Evolutionary conservation across 2,797 vertebrate species (phyloP), one percentile per base, ranked within the genome.

Genomic region (Spheniscus humboldti): DNA sequence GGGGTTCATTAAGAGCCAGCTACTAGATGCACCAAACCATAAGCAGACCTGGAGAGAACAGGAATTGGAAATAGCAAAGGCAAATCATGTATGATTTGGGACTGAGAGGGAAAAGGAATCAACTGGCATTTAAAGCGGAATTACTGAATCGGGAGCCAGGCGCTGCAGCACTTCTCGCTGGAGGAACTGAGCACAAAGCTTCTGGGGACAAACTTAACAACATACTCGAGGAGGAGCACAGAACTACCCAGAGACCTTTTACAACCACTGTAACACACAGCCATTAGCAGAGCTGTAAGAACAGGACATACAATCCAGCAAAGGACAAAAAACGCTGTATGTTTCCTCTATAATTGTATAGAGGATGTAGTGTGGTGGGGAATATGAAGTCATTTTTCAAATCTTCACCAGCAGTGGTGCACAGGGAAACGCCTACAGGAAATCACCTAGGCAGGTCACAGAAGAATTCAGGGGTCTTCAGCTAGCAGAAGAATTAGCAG

Each of bases 1-100:
- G 15, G 23, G 0, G 0, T 72, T 84, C 19, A 10, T 4, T 6
- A 13, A 71, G n/a, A 8, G 8, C 12, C 41, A 84, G 19, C 30
- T 41, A 16, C 74, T 72, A 45, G 9, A 33, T 37, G 23, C 10
- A 56, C 12, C 18, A 37, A 80, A 18, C 8, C 11, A 33, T 33
- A 78, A 68, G 18, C 35, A 45, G 45, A 55, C 20, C 13, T 28
- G 5, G 13, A 43, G 28, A 60, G 47, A 43, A 17, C 20, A 60
- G 57, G 31, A 88, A 66, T 16, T 27, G 25, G 20, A 76, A 63
- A 52, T 2, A 45, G 7, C 47, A 45, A 45, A 60, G 47, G 39
- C 15, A 85, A 81, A n/a, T 33, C 22, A 28, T 2, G 1, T 4
- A 7, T 15, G 6, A 28, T 48, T 67, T 67, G 33, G 13, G 30